Evolutionary conservation across 1,140 invertebrate species (phyloP).

Genomic region (Hermatobates lingyangjiaoensis): DNA sequence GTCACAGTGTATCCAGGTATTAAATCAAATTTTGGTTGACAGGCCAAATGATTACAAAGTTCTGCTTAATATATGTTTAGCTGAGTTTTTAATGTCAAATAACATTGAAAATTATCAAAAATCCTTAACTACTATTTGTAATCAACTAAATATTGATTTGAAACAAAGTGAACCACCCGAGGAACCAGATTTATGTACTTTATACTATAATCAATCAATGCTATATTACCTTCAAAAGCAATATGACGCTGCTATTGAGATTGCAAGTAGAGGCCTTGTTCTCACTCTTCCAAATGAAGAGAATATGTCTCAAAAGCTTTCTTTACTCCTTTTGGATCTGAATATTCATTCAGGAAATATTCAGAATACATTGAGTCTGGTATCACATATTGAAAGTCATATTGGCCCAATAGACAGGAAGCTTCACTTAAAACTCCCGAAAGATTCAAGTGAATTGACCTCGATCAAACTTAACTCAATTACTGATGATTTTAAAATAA

Average conservation of each 20-base stretch:
- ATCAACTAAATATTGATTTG: slow-evolving; percentile 30
- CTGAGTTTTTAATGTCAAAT: slow-evolving; percentile 48
- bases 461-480: neutral
- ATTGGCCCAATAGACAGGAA: neutral
- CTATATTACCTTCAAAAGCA: slow-evolving; percentile 60
- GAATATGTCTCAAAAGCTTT: slow-evolving; percentile 2
- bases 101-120: slow-evolving; percentile 50
- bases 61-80: slow-evolving; percentile 48
- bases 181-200: slow-evolving; percentile 47
- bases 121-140: slow-evolving; percentile 37
- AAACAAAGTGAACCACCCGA: slow-evolving; percentile 35
- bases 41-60: slow-evolving; percentile 45
- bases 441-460: neutral
- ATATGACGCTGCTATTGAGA: slow-evolving; percentile 47
- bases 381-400: slow-evolving; percentile 4
- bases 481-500: neutral
- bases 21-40: slow-evolving; percentile 36
- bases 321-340: slow-evolving; percentile 1
- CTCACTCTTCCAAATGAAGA: slow-evolving; percentile 45
- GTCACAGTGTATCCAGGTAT: slow-evolving; percentile 30
- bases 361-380: neutral
- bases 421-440: neutral
- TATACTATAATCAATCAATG: slow-evolving; percentile 65
- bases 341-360: neutral
- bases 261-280: slow-evolving; percentile 52